Percentiles rank a stretch among this genome's conserved stretches.
Conservation (phyloP, 2,888 invertebrate genomes). For the Morpho achilles region DNA sequence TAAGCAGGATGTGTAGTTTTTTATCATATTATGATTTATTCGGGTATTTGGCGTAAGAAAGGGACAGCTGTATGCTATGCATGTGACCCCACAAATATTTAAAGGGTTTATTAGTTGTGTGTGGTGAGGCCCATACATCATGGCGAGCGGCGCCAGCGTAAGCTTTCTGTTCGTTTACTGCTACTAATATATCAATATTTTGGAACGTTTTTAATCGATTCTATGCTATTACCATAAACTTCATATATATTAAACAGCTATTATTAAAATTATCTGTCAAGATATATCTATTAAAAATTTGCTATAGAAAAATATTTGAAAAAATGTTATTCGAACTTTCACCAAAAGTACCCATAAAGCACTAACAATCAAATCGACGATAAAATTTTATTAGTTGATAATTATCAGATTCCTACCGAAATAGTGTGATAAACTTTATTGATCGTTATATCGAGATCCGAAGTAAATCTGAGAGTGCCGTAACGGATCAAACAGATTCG, state of each 20-base stretch:
- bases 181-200: slow-evolving; percentile 48
- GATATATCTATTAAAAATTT: slow-evolving; percentile 24
- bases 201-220: slow-evolving; percentile 30
- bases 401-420: slow-evolving; percentile 70
- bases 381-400: slow-evolving; percentile 59
- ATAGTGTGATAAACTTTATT: slow-evolving; percentile 73
- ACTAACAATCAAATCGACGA: slow-evolving; percentile 46
- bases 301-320: slow-evolving; percentile 30
- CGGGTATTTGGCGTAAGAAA: slow-evolving; percentile 19
- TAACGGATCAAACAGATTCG: slow-evolving; percentile 56
- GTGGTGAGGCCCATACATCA: slow-evolving; percentile 69
- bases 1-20: too few relatives aligned
- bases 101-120: slow-evolving; percentile 65
- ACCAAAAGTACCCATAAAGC: slow-evolving; percentile 43
- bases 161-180: slow-evolving; percentile 46
- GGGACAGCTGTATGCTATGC: slow-evolving; percentile 51
- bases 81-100: slow-evolving; percentile 44
- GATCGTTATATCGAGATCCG: slow-evolving; percentile 65
- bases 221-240: not conserved
- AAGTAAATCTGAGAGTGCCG: slow-evolving; percentile 58
- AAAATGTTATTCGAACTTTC: slow-evolving; percentile 48
- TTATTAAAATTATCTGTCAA: not conserved
- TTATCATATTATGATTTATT: too few relatives aligned
- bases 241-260: not conserved
- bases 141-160: slow-evolving; percentile 63